Conservation (phyloP, 2,888 invertebrate species). For the Oligia strigilis region DNA sequence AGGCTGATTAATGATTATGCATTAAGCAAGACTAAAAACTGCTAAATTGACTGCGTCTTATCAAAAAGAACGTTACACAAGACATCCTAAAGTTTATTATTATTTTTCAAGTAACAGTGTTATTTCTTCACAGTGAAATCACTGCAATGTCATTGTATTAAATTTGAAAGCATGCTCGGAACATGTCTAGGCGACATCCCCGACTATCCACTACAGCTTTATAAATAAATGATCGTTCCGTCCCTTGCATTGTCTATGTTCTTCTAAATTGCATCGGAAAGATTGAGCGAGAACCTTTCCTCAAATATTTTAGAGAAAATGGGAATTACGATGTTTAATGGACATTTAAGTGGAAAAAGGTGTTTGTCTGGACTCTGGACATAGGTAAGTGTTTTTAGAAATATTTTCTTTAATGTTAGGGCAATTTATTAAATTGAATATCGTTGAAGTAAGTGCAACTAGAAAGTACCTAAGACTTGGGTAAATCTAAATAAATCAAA, state of each 20-base stretch:
- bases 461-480: background rate
- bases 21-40: background rate
- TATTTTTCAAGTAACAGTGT: conserved; percentile 5
- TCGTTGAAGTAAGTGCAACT: background rate
- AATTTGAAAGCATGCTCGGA: conserved; percentile 37
- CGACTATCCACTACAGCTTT: conserved; percentile 47
- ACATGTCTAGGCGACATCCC: conserved; percentile 48
- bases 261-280: conserved; percentile 49
- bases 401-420: background rate
- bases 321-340: conserved; percentile 28
- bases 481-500: no score
- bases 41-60: background rate
- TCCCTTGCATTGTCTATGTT: conserved; percentile 51
- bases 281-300: conserved; percentile 46
- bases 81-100: conserved; percentile 8
- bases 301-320: conserved; percentile 33
- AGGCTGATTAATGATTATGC: no score
- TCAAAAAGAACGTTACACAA: background rate
- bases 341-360: conserved; percentile 17
- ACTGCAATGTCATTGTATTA: conserved; percentile 29
- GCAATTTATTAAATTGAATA: background rate
- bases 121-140: conserved; percentile 35
- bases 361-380: background rate
- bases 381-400: background rate
- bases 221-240: conserved; percentile 62